Percentiles rank a stretch among this genome's conserved stretches.
Evolutionary conservation across 2,888 invertebrate genomes (phyloP).

Genomic region (Galerucella nymphaeae): DNA sequence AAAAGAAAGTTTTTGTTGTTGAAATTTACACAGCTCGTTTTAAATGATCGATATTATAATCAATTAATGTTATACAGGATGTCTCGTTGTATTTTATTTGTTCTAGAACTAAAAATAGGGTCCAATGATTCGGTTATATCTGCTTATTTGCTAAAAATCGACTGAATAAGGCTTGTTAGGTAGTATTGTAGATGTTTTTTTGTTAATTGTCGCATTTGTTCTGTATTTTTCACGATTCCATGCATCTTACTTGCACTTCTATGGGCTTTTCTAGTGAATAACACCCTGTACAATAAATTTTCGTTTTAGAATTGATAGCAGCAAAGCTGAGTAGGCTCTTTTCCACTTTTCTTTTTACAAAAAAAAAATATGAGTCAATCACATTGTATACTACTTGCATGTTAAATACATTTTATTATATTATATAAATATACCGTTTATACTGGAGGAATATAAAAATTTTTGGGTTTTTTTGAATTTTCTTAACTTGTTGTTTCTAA

Average conservation of each 20-base stretch:
- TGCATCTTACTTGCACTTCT: slow-evolving; percentile 48
- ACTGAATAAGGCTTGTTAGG: neutral
- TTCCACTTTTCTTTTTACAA: slow-evolving; percentile 49
- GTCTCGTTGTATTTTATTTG: too few relatives aligned
- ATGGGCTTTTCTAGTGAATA: slow-evolving; percentile 59
- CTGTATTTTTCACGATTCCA: neutral
- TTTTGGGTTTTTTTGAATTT: neutral
- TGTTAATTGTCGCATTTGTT: too few relatives aligned
- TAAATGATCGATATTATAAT: too few relatives aligned
- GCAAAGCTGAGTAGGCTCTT: slow-evolving; percentile 61
- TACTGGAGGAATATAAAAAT: slow-evolving; percentile 33
- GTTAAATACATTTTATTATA: slow-evolving; percentile 58
- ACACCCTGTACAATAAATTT: slow-evolving; percentile 52
- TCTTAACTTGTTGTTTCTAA: too few relatives aligned
- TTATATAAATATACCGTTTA: slow-evolving; percentile 42
- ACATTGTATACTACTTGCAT: slow-evolving; percentile 57
- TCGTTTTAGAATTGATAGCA: slow-evolving; percentile 59
- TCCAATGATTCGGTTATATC: neutral
- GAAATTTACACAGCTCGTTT: too few relatives aligned
- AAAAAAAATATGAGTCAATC: slow-evolving; percentile 40
- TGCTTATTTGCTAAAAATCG: too few relatives aligned
- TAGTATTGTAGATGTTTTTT: slow-evolving; percentile 9
- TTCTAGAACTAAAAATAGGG: too few relatives aligned
- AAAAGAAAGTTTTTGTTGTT: neutral
- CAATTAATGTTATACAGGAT: too few relatives aligned